phyloP scores from a whole-genome alignment of 2,113 vertebrate genomes.

The Pachypanchax playfairii region DNA sequence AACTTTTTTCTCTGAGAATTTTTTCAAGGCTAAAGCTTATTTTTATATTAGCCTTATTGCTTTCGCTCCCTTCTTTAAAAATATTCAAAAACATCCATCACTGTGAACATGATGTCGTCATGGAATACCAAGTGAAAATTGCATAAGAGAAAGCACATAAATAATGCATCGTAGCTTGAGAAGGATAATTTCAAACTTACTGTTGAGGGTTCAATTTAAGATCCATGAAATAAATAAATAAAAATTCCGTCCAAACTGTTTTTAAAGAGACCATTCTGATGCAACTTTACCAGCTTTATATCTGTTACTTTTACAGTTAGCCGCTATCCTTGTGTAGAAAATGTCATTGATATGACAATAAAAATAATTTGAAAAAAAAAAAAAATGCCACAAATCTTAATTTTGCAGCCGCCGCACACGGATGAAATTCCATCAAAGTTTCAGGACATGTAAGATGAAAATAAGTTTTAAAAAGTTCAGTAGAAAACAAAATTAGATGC shows the following conservation, averaged over 20 bases:
- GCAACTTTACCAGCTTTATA: background rate
- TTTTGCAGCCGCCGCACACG: no score
- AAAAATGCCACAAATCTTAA: no score
- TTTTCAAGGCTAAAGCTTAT: no score
- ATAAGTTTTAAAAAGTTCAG: background rate
- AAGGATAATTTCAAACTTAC: background rate
- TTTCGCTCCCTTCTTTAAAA: background rate
- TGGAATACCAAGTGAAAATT: background rate
- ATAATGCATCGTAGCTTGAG: background rate
- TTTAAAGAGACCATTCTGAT: background rate
- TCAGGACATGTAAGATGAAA: background rate
- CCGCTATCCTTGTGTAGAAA: background rate
- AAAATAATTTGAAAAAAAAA: no score
- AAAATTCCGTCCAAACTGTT: background rate
- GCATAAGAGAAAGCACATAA: background rate
- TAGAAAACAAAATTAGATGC: no score
- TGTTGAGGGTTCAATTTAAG: background rate
- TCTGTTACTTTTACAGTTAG: constrained; percentile 1
- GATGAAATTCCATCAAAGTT: background rate
- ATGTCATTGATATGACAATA: constrained; percentile 1
- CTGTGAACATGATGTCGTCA: background rate
- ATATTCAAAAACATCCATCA: background rate
- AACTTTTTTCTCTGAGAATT: no score
- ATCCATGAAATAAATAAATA: no score
- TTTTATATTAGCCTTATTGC: no score